Evolutionary conservation across 2,888 invertebrate genomes (phyloP).

Genomic region (Xanthia togata): DNA sequence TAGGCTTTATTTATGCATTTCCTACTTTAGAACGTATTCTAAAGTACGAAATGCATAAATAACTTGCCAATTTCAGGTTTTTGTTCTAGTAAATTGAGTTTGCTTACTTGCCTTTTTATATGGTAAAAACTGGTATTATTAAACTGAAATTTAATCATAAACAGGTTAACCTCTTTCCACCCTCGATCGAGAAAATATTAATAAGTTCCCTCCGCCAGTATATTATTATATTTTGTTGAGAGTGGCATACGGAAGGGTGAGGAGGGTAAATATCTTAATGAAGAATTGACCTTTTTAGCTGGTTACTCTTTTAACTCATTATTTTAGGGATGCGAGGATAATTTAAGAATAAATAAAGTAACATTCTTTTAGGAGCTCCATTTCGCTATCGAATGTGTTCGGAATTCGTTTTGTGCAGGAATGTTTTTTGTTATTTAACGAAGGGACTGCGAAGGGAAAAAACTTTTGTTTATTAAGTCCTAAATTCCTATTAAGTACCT

Average conservation of each 20-base stretch:
- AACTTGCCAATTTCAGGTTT: background rate
- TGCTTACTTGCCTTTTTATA: background rate
- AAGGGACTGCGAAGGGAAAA: conserved; percentile 14
- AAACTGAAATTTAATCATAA: conserved; percentile 2
- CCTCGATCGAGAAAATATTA: conserved; percentile 2
- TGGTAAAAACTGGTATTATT: background rate
- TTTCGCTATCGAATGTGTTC: conserved; percentile 40
- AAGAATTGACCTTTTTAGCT: conserved; percentile 54
- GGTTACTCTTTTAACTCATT: conserved; percentile 56
- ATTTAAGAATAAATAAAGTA: conserved; percentile 37
- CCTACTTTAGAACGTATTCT: background rate
- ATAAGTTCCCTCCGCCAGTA: conserved; percentile 13
- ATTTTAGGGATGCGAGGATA: conserved; percentile 34
- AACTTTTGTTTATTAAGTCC: conserved; percentile 13
- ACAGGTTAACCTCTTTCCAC: background rate
- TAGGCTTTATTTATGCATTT: conserved; percentile 1
- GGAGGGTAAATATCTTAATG: conserved; percentile 37
- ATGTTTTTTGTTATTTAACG: conserved; percentile 37
- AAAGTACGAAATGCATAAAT: no score
- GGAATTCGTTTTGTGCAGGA: conserved; percentile 45
- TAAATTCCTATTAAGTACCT: background rate
- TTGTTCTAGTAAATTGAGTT: background rate
- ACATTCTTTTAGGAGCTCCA: conserved; percentile 35
- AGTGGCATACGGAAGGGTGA: conserved; percentile 11
- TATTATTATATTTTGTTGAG: conserved; percentile 37